Base-by-base conservation (phyloP, 2,888 invertebrate genomes). In the Emmelina monodactyla region DNA sequence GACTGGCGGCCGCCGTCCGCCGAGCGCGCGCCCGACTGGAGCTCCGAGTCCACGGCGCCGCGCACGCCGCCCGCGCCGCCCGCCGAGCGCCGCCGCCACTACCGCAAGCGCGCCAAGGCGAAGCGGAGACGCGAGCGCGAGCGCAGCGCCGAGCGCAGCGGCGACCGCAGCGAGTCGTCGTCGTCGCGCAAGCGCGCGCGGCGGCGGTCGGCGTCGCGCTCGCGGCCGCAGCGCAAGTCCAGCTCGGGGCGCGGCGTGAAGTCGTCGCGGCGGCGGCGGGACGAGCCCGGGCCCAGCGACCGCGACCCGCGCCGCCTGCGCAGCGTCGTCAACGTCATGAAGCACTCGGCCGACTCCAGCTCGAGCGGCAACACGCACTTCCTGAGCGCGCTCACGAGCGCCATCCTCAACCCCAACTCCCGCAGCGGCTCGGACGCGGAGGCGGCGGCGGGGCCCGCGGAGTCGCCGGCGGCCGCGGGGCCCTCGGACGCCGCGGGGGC, bases 261-360 rank as follows among this genome's bases (percentile, higher is more conserved):
- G 41, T 59, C 62, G 2, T 66, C 71, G 6, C 63, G 53, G 35
- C 49, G 44, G 33, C 37, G 35, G 19, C 28, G 34, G 16, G 46
- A 46, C 2, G 41, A 32, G 28, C 35, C 38, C 50, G 40, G 36
- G 42, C 30, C 32, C n/a, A 47, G 42, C 49, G 45, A 13, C 15
- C 38, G 28, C 28, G 28, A 28, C 15, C 49, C 44, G 34, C 58
- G 62, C 45, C 67, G 66, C 61, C 69, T 78, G 62, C 68, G 52
- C 49, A 76, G 76, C 54, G 73, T 76, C 39, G 72, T 76, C 28
- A 69, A 58, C 45, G 64, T 70, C 6, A 31, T 13, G 33, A 4
- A 10, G 13, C 12, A 12, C 33, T 33, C 2, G 34, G 33, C 2
- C 16, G 14, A n/a, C 10, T 28, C 28, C 11, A 28, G 28, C 28